These are phyloP conservation scores for Scopus umbretta DNA, from an alignment of 2,113 vertebrate genomes.

Conservation along the genomic window DNA sequence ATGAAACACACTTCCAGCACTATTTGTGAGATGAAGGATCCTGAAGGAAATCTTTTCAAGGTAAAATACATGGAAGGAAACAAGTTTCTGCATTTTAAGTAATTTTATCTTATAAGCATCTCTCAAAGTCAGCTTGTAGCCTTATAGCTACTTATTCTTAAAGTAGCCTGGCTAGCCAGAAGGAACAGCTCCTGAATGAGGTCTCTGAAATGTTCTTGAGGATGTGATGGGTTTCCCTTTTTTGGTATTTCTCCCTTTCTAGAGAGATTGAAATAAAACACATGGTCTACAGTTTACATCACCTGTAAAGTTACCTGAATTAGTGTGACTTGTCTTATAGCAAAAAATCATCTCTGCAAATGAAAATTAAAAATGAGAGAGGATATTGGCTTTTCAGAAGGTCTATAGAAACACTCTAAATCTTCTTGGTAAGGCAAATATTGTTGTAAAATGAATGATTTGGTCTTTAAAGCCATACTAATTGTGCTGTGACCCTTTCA, in stretches of 20 bases:
- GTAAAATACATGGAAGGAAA: constrained; percentile 55
- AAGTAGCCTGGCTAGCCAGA: not conserved
- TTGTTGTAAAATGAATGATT: not conserved
- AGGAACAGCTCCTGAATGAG: not conserved
- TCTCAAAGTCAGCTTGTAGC: not conserved
- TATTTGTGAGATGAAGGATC: constrained; percentile 82
- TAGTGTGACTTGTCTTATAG: not conserved
- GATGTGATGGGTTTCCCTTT: not conserved
- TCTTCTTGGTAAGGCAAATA: not conserved
- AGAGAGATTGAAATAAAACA: not conserved
- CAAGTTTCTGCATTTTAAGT: not conserved
- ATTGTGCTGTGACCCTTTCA: not conserved
- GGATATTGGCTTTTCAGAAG: not conserved
- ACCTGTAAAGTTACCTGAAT: not conserved
- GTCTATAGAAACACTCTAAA: not conserved
- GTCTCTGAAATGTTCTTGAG: not conserved
- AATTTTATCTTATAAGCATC: not conserved
- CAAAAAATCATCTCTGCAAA: not conserved
- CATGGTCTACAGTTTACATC: not conserved
- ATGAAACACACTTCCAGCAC: constrained; percentile 80
- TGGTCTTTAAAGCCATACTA: not conserved
- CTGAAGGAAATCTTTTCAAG: constrained; percentile 84
- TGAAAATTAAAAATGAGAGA: not conserved
- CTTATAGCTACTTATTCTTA: not conserved
- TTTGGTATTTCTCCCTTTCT: not conserved